A percentile compares a stretch with the other conserved stretches of the same genome.
phyloP scores from a whole-genome alignment of 2,888 invertebrate genomes.

The Limnephilus rhombicus region DNA sequence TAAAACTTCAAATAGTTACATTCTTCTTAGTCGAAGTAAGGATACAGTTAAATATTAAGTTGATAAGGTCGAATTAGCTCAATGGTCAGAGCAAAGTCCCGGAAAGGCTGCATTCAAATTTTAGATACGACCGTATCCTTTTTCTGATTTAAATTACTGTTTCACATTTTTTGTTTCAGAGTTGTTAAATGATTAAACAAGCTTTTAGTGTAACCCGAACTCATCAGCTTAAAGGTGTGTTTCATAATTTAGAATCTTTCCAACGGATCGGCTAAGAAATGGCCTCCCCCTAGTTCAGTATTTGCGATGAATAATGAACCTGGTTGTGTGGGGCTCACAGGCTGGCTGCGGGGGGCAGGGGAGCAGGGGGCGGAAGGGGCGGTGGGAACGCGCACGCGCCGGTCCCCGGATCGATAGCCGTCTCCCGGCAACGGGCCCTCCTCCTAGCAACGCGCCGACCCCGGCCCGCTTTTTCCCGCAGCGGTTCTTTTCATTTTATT shows the following conservation, averaged over 20 bases:
- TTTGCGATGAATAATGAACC: slow-evolving; percentile 1
- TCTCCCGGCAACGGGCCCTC: slow-evolving; percentile 44
- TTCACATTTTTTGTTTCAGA: too few species aligned
- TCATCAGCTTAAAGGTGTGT: background rate
- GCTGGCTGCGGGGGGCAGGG: background rate
- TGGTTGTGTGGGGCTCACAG: background rate
- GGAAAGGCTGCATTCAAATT: too few species aligned
- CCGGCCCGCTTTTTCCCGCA: slow-evolving; percentile 9
- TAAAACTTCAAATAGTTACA: too few species aligned
- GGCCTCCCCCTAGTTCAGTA: background rate
- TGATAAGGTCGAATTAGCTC: too few species aligned
- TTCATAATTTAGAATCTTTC: background rate
- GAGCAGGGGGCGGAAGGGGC: background rate
- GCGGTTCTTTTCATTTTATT: slow-evolving; percentile 27
- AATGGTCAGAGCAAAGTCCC: too few species aligned
- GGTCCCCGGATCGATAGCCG: slow-evolving; percentile 16
- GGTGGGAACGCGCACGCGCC: slow-evolving; percentile 18
- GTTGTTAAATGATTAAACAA: too few species aligned
- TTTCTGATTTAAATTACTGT: too few species aligned
- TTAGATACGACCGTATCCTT: too few species aligned
- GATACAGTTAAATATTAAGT: too few species aligned
- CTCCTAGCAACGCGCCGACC: slow-evolving; percentile 48
- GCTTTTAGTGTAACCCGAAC: background rate
- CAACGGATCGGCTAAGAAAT: background rate
- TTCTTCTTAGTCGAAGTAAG: too few species aligned